phyloP scores from a whole-genome alignment of 2,888 invertebrate species.

The Hoplodrina ambigua region DNA sequence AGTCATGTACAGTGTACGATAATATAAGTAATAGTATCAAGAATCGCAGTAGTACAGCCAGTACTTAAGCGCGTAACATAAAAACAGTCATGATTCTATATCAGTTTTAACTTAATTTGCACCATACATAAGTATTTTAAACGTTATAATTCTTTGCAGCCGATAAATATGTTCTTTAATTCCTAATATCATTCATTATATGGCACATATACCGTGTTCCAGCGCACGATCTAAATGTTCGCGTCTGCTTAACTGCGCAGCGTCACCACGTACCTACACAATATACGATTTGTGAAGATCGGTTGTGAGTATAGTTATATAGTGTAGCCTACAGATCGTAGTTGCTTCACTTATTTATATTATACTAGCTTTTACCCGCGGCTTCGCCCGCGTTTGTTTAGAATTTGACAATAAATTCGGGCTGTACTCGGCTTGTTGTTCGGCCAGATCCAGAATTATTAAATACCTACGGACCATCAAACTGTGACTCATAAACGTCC shows the following conservation, averaged over 20 bases:
- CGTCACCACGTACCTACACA: slow-evolving; percentile 18
- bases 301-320: slow-evolving; percentile 14
- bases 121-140: slow-evolving; percentile 37
- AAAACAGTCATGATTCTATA: neutral
- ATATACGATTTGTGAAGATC: slow-evolving; percentile 26
- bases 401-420: too few relatives aligned
- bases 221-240: slow-evolving; percentile 53
- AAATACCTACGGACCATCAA: too few relatives aligned
- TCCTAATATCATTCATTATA: slow-evolving; percentile 54
- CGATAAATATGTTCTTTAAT: slow-evolving; percentile 45
- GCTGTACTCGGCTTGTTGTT: too few relatives aligned
- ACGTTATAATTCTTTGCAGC: slow-evolving; percentile 30
- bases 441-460: too few relatives aligned
- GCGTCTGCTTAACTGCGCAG: slow-evolving; percentile 48
- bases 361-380: too few relatives aligned
- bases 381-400: too few relatives aligned
- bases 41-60: neutral
- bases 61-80: too few relatives aligned
- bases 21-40: neutral
- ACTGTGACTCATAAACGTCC: too few relatives aligned
- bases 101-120: slow-evolving; percentile 13
- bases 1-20: neutral
- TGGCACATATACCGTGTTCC: slow-evolving; percentile 52
- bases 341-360: slow-evolving; percentile 30
- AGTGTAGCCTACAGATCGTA: slow-evolving; percentile 4